Conservation (phyloP, 2,113 vertebrate genomes). For the Haliaeetus leucogaster region DNA sequence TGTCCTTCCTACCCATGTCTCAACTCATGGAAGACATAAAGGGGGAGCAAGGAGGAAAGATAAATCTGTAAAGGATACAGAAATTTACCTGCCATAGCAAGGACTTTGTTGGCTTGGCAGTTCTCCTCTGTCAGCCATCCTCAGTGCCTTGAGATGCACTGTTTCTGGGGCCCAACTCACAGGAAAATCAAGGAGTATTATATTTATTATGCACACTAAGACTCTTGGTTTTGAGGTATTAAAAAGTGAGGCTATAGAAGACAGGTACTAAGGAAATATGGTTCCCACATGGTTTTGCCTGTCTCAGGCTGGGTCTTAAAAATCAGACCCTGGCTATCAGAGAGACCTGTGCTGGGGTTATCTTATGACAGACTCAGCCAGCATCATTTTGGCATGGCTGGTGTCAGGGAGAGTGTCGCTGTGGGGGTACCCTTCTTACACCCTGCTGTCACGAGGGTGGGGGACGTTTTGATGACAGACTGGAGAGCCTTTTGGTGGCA, state of each 20-base stretch:
- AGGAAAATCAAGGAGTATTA: neutral
- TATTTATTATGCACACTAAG: neutral
- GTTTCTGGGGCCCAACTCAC: neutral
- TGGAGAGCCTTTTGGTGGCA: neutral
- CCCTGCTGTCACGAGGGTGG: rapidly evolving
- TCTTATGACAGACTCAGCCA: neutral
- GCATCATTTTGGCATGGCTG: neutral
- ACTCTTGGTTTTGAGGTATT: neutral
- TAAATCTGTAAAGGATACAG: neutral
- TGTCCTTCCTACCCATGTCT: neutral
- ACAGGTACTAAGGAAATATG: neutral
- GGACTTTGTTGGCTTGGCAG: neutral
- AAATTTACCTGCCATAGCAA: neutral
- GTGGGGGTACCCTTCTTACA: neutral
- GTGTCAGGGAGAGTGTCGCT: neutral
- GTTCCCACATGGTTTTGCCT: neutral
- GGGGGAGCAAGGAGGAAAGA: neutral
- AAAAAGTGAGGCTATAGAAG: neutral
- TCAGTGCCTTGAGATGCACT: neutral
- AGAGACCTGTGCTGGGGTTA: neutral
- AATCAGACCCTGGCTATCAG: neutral
- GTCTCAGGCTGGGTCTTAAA: neutral
- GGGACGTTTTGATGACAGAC: neutral
- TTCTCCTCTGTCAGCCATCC: neutral
- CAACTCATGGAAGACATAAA: neutral